A percentile compares a stretch with the other conserved stretches of the same genome.
Conservation (phyloP, 1,140 invertebrate species). For the Drosophila carrolli region DNA sequence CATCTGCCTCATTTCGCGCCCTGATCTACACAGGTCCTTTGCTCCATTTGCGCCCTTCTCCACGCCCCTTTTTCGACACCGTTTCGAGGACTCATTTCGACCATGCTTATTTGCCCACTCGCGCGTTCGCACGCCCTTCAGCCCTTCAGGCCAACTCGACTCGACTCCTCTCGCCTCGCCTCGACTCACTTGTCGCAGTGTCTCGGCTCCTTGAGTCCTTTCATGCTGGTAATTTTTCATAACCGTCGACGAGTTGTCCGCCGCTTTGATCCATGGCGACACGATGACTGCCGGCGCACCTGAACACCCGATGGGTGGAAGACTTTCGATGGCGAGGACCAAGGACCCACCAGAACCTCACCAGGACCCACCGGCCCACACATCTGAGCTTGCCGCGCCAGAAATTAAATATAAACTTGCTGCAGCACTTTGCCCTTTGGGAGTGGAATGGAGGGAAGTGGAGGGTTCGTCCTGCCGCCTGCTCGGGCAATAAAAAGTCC, state of each 20-base stretch:
- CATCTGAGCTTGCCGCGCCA: conserved; percentile 55
- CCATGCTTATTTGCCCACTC: conserved; percentile 54
- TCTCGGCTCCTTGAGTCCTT: conserved; percentile 48
- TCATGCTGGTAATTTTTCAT: conserved; percentile 75
- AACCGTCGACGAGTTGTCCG: conserved; percentile 61
- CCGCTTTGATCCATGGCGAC: conserved; percentile 73
- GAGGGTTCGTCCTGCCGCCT: conserved; percentile 25
- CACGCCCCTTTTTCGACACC: conserved; percentile 8
- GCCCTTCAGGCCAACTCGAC: conserved; percentile 11
- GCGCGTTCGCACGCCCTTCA: conserved; percentile 40
- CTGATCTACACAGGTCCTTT: conserved; percentile 19
- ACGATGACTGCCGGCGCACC: conserved; percentile 56
- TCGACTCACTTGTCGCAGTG: conserved; percentile 44
- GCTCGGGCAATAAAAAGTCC: conserved; percentile 69
- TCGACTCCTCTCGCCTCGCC: conserved; percentile 16
- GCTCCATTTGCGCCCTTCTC: conserved; percentile 7
- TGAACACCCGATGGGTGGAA: conserved; percentile 35
- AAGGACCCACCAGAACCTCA: not conserved
- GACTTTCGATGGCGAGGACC: not conserved
- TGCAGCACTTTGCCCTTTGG: conserved; percentile 57
- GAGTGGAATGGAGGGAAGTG: conserved; percentile 4
- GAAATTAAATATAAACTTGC: conserved; percentile 81
- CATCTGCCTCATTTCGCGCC: conserved; percentile 12
- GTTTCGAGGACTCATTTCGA: conserved; percentile 53
- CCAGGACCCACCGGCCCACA: conserved; percentile 13